Percentiles rank a stretch among this genome's conserved stretches.
Conservation (phyloP, 2,113 vertebrate species). For the Opisthocomus hoazin region DNA sequence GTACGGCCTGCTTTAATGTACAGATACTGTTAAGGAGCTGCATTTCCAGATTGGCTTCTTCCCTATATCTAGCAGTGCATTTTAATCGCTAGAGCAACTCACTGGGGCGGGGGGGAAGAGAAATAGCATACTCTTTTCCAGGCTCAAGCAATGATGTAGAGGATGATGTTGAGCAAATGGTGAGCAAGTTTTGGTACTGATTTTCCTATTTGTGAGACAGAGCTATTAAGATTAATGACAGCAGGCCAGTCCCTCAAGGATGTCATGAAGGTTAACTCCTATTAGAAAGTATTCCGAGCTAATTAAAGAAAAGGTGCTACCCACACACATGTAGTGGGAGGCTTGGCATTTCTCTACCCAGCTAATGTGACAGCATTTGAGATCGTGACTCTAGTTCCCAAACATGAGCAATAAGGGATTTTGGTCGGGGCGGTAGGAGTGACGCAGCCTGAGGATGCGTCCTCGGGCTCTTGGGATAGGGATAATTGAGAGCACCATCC, state of each 20-base stretch:
- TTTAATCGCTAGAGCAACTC: not conserved
- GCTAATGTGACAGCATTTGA: not conserved
- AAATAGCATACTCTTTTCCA: not conserved
- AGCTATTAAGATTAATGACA: not conserved
- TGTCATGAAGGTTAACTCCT: conserved; percentile 14
- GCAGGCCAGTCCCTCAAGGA: not conserved
- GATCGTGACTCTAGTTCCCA: conserved; percentile 36
- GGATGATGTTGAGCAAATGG: not conserved
- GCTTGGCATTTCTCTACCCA: conserved; percentile 35
- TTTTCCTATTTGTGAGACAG: conserved; percentile 16
- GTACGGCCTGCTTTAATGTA: not conserved
- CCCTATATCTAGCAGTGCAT: not conserved
- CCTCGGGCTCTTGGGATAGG: not conserved
- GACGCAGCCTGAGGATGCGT: not conserved
- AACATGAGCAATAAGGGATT: conserved; percentile 28
- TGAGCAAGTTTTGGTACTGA: not conserved
- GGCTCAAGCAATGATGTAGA: not conserved
- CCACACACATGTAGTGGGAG: conserved; percentile 33
- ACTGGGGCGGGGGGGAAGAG: accelerated
- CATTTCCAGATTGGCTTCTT: not conserved
- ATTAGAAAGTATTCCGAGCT: conserved; percentile 37
- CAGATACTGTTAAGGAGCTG: not conserved
- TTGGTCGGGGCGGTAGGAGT: not conserved
- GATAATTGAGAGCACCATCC: not conserved
- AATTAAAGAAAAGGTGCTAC: conserved; percentile 38